Evolutionary conservation across 2,888 invertebrate species (phyloP), one percentile per base, ranked within the genome.

Genomic region (Tortricodes alternella): DNA sequence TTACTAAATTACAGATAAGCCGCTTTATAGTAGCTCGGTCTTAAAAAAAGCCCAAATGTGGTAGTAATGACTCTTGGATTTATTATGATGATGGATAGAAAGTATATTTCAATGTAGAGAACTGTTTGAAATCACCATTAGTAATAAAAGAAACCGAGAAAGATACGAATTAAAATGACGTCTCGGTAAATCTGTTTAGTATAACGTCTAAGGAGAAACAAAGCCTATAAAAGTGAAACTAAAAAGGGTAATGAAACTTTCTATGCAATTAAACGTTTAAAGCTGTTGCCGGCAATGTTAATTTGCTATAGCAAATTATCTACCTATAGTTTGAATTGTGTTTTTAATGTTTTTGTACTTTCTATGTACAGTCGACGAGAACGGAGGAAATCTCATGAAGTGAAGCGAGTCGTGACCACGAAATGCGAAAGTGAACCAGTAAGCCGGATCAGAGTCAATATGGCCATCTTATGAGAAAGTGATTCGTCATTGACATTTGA

Each of bases 391-490:
- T 37, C 29, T 29, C 37, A 18, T 37, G 16, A n/a, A 15, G 11
- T 78, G 74, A 77, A 73, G 58, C 71, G 66, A 62, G 68, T 74
- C 77, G 78, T 79, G 81, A 74, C 67, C 71, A 71, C 53, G 64
- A 67, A 68, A 66, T 65, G 74, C 68, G 77, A 80, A 78, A 80
- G 80, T 80, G 75, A 75, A 71, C 69, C 55, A 67, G 62, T 62
- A 62, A 66, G 70, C 63, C 63, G 61, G 62, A 71, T 66, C 67
- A 63, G 62, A 67, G 66, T 67, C 72, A 75, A 76, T 70, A 71
- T 66, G 68, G 66, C 63, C 61, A 61, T 65, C 63, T 60, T 37
- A 62, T 63, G 68, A 63, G 76, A 77, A 75, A 77, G 71, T 71
- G 66, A 21, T 32, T 34, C 44, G 52, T 18, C 35, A 52, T 43